Base-by-base conservation (phyloP, 2,797 vertebrate species). In the Tiaroga cobitis region DNA sequence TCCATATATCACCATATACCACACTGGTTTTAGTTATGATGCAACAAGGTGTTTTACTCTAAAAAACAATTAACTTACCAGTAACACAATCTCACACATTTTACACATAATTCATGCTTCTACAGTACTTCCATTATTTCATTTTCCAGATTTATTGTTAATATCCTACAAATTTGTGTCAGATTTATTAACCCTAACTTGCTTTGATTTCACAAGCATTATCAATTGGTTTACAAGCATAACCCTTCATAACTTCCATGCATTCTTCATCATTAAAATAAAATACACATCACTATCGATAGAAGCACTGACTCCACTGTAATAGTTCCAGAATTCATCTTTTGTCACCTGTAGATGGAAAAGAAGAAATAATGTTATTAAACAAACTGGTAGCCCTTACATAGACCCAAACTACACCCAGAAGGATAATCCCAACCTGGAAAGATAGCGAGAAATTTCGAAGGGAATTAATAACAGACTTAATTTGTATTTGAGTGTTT, bases 261-360 rank as follows among this genome's bases (percentile, higher is more conserved):
- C 95, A 37, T 93, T 96, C 87, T 74, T 95, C 96, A 96, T 97
- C 95, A 96, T 97, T 29, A 97, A 92, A 85, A 97, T 91, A 24
- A 97, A 97, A 91, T 97, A 97, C 24, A 92, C 95, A 72, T 97
- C 95, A 0, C 86, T 96, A 88, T 97, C 95, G 2, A 96, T 93
- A 63, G 96, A 97, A 76, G 96, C 95, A 49, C 96, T 96, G 87
- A 97, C 95, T 51, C 95, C 96, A 37, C 93, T 91, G 82, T 96
- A 97, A 87, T 96, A 98, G 92, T 95, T 97, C 68, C 96, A 13
- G 87, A 97, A 97, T 80, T 96, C 95, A 24, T 96, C 96, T 92
- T 96, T 93, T 56, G 94, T 97, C 88, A 97, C 94, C 96, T 97
- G 92, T 29, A 43, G 56, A 85, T 16, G 2, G 77, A 68, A 70